phyloP scores from a whole-genome alignment of 2,888 invertebrate genomes.

The Diplazon laetatorius region DNA sequence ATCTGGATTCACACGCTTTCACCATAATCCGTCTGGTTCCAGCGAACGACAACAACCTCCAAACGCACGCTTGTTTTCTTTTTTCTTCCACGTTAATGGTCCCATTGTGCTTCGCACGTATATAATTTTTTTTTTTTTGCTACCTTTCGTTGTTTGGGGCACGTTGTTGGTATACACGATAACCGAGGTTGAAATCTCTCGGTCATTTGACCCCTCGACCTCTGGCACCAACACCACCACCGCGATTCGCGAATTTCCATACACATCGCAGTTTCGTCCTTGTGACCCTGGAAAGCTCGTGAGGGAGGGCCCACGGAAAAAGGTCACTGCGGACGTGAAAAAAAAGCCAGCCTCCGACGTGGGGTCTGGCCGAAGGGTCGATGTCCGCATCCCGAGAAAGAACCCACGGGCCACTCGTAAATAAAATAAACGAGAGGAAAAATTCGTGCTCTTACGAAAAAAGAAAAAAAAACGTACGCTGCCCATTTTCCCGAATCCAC shows the following conservation, averaged over 20 bases:
- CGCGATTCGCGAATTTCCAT: conserved; percentile 47
- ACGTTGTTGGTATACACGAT: background rate
- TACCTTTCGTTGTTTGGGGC: background rate
- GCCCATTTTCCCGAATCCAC: conserved; percentile 2
- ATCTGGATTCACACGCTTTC: background rate
- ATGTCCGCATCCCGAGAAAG: background rate
- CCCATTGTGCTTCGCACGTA: background rate
- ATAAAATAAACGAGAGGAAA: conserved; percentile 33
- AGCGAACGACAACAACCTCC: background rate
- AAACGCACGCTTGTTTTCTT: conserved; percentile 5
- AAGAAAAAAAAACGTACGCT: background rate
- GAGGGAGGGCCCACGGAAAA: background rate
- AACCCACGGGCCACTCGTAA: conserved; percentile 35
- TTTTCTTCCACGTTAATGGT: background rate
- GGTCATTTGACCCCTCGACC: conserved; percentile 25
- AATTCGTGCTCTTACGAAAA: conserved; percentile 7
- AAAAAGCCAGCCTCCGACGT: conserved; percentile 4
- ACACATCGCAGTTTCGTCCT: conserved; percentile 25
- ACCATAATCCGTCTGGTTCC: background rate
- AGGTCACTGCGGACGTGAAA: background rate
- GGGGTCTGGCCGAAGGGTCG: conserved; percentile 25
- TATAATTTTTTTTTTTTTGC: background rate
- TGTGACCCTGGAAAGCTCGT: background rate
- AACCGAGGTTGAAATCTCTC: conserved; percentile 3
- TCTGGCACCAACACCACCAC: conserved; percentile 2